phyloP scores from a whole-genome alignment of 30 jellyfish, hydroid and myxozoan species.

The Haliclystus octoradiatus region DNA sequence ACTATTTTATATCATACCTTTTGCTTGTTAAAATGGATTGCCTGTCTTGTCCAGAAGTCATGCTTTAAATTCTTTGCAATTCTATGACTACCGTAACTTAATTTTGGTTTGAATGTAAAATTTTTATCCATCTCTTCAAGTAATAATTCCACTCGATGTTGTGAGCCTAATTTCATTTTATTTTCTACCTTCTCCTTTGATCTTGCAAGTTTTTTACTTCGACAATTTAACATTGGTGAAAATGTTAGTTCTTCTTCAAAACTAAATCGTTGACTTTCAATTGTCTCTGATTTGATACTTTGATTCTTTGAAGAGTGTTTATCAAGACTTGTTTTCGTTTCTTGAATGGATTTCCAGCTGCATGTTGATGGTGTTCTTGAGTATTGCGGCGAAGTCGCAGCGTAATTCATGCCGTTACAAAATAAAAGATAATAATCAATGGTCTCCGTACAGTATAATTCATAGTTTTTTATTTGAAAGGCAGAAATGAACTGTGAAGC shows the following conservation, averaged over 20 bases:
- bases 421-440: too few species aligned
- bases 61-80: conserved; percentile 64
- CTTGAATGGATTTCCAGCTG: too few species aligned
- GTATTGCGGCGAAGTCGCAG: too few species aligned
- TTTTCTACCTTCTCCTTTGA: conserved; percentile 39
- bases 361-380: too few species aligned
- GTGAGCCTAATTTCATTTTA: conserved; percentile 31
- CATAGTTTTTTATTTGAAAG: too few species aligned
- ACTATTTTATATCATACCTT: conserved; percentile 18
- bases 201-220: conserved; percentile 57
- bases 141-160: conserved; percentile 40
- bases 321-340: too few species aligned
- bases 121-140: conserved; percentile 51
- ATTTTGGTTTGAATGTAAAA: conserved; percentile 50
- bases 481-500: too few species aligned
- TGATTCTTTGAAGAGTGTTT: too few species aligned
- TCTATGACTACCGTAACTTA: conserved; percentile 45
- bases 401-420: too few species aligned
- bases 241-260: conserved; percentile 72
- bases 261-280: too few species aligned
- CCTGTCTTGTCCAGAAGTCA: conserved; percentile 80
- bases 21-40: conserved; percentile 47
- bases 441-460: too few species aligned
- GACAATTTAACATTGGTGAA: conserved; percentile 56
- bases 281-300: too few species aligned